Conservation (phyloP, 2,888 invertebrate genomes). For the Caradrina kadenii region DNA sequence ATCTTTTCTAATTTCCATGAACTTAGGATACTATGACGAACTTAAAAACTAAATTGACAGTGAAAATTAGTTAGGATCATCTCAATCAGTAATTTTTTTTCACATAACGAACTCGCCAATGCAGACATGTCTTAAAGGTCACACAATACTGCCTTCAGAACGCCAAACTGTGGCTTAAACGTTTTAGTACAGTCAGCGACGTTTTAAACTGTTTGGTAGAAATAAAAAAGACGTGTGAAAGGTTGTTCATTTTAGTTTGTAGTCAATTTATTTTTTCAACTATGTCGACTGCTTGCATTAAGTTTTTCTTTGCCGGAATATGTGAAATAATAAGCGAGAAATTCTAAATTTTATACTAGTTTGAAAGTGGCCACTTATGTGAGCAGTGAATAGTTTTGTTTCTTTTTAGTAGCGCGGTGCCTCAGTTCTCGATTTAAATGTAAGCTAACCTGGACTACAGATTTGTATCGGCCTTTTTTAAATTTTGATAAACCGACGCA, state of each 20-base stretch:
- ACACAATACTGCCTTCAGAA: conserved; percentile 23
- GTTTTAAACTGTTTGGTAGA: conserved; percentile 22
- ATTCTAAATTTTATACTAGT: conserved; percentile 15
- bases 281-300: conserved; percentile 49
- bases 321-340: conserved; percentile 23
- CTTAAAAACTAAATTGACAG: conserved; percentile 17
- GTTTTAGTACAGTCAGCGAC: conserved; percentile 24
- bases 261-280: conserved; percentile 53
- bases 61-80: conserved; percentile 44
- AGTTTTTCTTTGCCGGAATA: conserved; percentile 44
- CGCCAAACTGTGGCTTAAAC: conserved; percentile 24
- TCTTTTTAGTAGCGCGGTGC: conserved; percentile 48
- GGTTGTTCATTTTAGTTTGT: conserved; percentile 54
- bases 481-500: conserved; percentile 40
- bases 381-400: conserved; percentile 42
- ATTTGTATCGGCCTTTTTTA: conserved; percentile 44
- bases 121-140: conserved; percentile 2
- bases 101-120: not conserved
- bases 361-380: conserved; percentile 20
- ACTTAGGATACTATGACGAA: conserved; percentile 22
- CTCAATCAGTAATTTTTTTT: conserved; percentile 22
- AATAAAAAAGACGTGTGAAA: conserved; percentile 14
- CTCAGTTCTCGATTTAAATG: conserved; percentile 52
- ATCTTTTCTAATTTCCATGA: conserved; percentile 54
- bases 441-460: conserved; percentile 40